A percentile compares a stretch with the other conserved stretches of the same genome.
These are phyloP conservation scores for Phoxinus phoxinus DNA, from an alignment of 2,113 vertebrate genomes.

Conservation along the genomic window DNA sequence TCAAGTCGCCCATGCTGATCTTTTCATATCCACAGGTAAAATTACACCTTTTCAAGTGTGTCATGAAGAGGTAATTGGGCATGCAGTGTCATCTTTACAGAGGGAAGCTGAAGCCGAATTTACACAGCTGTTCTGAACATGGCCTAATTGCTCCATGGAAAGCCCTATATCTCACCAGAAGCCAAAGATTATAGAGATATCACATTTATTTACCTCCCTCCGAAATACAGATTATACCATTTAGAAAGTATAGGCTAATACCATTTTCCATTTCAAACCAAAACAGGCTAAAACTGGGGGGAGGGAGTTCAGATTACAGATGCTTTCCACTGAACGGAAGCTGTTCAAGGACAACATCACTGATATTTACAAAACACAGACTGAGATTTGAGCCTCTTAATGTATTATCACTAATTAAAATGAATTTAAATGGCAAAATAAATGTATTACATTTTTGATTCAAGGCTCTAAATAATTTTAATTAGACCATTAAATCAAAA, in stretches of 20 bases:
- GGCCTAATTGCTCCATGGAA: slow-evolving; percentile 64
- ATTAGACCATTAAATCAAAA: no score
- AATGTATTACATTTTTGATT: not conserved
- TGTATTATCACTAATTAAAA: slow-evolving; percentile 16
- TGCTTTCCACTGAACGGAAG: not conserved
- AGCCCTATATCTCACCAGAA: slow-evolving; percentile 68
- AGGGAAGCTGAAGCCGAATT: slow-evolving; percentile 46
- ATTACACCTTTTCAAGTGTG: slow-evolving; percentile 57
- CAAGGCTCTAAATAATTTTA: not conserved
- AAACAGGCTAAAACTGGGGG: slow-evolving; percentile 22
- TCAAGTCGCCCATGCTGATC: slow-evolving; percentile 49
- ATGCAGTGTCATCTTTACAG: slow-evolving; percentile 44
- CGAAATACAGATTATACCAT: slow-evolving; percentile 52
- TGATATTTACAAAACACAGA: slow-evolving; percentile 19
- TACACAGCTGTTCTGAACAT: slow-evolving; percentile 51
- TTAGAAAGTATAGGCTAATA: slow-evolving; percentile 28
- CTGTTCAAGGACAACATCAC: slow-evolving; percentile 38
- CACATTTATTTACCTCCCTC: slow-evolving; percentile 41
- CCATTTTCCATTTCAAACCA: slow-evolving; percentile 15
- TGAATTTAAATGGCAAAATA: not conserved
- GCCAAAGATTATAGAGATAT: slow-evolving; percentile 62
- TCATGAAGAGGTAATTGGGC: slow-evolving; percentile 60
- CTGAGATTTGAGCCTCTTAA: not conserved
- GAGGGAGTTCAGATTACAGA: not conserved
- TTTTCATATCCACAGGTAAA: slow-evolving; percentile 62